phyloP scores from a whole-genome alignment of 2,113 vertebrate species.

The Leptodactylus fuscus region DNA sequence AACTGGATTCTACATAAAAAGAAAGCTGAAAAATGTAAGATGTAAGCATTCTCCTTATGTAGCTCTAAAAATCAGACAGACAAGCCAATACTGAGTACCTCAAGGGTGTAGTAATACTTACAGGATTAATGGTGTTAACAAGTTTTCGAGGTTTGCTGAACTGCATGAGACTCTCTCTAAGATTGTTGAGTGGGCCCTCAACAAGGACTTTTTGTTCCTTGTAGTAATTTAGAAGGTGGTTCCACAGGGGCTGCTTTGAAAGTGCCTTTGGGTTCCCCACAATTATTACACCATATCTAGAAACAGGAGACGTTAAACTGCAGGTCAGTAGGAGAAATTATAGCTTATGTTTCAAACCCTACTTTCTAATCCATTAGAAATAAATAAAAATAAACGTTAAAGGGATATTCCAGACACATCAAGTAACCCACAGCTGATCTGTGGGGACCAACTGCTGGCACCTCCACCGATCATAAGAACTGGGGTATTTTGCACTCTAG shows the following conservation, averaged over 20 bases:
- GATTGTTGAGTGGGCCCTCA: slow-evolving; percentile 97
- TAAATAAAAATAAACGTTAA: too few relatives aligned
- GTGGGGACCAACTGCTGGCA: too few relatives aligned
- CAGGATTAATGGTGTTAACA: slow-evolving; percentile 97
- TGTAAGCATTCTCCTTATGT: background rate
- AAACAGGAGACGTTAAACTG: too few relatives aligned
- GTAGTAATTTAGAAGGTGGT: slow-evolving; percentile 97
- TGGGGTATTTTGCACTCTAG: too few relatives aligned
- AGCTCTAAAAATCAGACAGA: background rate
- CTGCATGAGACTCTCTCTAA: slow-evolving; percentile 98
- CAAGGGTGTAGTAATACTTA: slow-evolving; percentile 71
- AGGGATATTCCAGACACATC: too few relatives aligned
- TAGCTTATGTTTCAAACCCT: too few relatives aligned
- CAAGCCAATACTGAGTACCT: background rate
- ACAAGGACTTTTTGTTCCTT: slow-evolving; percentile 99
- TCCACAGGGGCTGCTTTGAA: slow-evolving; percentile 98
- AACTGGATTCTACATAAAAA: too few relatives aligned
- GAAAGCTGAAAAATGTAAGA: background rate
- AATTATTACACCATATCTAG: slow-evolving; percentile 95
- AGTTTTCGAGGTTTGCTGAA: slow-evolving; percentile 99
- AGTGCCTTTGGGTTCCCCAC: slow-evolving; percentile 97
- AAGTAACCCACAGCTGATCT: too few relatives aligned
- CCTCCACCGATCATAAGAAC: too few relatives aligned
- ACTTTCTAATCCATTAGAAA: too few relatives aligned
- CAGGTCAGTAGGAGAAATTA: too few relatives aligned